Evolutionary conservation across 2,113 vertebrate species (phyloP).

Genomic region (Raja brachyura): DNA sequence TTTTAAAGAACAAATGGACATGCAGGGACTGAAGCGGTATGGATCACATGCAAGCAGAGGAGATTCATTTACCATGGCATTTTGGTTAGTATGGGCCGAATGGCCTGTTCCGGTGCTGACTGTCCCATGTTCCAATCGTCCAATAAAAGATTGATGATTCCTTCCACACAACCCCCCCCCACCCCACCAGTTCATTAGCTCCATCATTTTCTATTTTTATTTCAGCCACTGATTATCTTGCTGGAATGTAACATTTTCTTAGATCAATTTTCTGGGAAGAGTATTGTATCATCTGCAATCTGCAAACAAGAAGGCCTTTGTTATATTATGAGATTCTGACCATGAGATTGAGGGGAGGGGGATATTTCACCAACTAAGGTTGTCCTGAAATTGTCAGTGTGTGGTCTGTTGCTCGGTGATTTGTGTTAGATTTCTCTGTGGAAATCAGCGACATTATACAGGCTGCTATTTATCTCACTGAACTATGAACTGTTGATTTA

Average conservation of each 20-base stretch:
- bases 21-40: too few relatives aligned
- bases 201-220: too few relatives aligned
- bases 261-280: neutral
- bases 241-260: neutral
- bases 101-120: too few relatives aligned
- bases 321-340: neutral
- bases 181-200: too few relatives aligned
- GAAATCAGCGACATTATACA: constrained; percentile 7
- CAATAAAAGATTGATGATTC: too few relatives aligned
- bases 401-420: constrained; percentile 10
- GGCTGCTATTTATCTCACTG: constrained; percentile 27
- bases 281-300: neutral
- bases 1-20: too few relatives aligned
- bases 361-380: neutral
- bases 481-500: constrained; percentile 34
- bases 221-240: neutral
- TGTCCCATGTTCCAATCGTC: too few relatives aligned
- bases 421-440: neutral
- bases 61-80: too few relatives aligned
- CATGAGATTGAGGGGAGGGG: neutral
- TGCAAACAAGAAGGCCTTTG: neutral
- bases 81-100: too few relatives aligned
- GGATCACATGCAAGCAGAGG: too few relatives aligned
- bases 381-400: constrained; percentile 27
- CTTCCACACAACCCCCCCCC: too few relatives aligned